Base-by-base conservation (phyloP, 92 coral and sea anemone genomes). In the Epizoanthus rinbou region DNA sequence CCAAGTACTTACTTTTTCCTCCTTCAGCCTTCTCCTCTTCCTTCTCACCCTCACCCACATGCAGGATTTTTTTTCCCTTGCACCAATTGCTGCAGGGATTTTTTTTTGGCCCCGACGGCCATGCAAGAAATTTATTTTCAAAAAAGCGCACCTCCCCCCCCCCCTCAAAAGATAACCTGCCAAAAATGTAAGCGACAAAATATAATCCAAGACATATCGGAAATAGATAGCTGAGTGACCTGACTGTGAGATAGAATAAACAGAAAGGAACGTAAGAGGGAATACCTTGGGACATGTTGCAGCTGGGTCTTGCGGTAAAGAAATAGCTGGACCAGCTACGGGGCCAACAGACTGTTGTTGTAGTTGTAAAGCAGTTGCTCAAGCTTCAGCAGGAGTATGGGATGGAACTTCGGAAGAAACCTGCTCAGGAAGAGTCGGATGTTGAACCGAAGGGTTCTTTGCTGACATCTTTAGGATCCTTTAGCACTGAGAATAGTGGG, bases 381-480 rank as follows among this genome's bases (percentile, higher is more conserved):
- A 43, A 69, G 75, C 75, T 69, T 69, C 47, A 69, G 47, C 75
- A 24, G 75, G 75, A 69, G 75, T 3, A 69, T 69, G 75, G 75
- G 50, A 69, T 69, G 47, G 75, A 69, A 69, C 75, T 69, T 69
- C 75, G 75, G 50, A 24, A 69, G 75, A 69, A 69, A 69, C 75
- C 50, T 69, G 75, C 75, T 24, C 75, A 69, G 75, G 75, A 69
- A 69, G 75, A 69, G 75, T 69, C 75, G 75, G 75, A 69, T 69
- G 75, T 69, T 69, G 75, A 69, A 69, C 47, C 52, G 47, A 25
- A 69, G 75, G 50, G 47, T 69, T 69, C 75, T 69, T 69, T 69
- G 47, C 50, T 69, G 45, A 69, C 75, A 69, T 69, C 50, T 24
- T 69, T 28, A 28, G 31, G 31, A 28, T 28, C 31, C 31, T 28